These are phyloP conservation scores for Rotaria macrura DNA, from an alignment of 2,888 invertebrate genomes.

Conservation along the genomic window DNA sequence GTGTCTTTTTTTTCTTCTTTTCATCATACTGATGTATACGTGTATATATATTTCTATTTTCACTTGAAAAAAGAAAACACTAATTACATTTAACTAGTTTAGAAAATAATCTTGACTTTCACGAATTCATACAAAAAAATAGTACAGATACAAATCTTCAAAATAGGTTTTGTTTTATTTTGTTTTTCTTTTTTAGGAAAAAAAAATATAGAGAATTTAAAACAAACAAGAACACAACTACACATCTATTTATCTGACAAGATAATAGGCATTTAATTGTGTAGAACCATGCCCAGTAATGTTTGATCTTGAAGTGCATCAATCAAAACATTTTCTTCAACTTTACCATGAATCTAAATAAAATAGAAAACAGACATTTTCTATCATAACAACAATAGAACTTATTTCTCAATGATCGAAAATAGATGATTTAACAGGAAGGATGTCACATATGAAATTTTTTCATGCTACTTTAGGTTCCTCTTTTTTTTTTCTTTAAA, in stretches of 20 bases:
- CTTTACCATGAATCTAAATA: slow-evolving; percentile 7
- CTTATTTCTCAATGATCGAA: too few species aligned
- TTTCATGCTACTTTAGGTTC: too few species aligned
- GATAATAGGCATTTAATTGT: not conserved
- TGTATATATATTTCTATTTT: not conserved
- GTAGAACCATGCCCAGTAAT: not conserved
- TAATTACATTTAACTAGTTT: not conserved
- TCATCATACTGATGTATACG: not conserved
- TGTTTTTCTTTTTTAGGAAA: not conserved
- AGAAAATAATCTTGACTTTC: not conserved
- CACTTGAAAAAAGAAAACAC: not conserved
- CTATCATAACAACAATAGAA: too few species aligned
- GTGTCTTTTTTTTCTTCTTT: not conserved
- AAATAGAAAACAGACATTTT: too few species aligned
- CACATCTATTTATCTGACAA: not conserved
- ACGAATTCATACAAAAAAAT: not conserved
- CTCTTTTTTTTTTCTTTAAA: too few species aligned
- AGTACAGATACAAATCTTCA: not conserved
- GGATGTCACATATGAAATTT: too few species aligned
- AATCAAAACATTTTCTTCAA: not conserved
- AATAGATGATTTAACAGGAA: too few species aligned
- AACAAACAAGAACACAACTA: not conserved
- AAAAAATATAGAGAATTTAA: not conserved
- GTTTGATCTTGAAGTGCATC: slow-evolving; percentile 11
- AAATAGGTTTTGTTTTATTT: not conserved